Base-by-base conservation (phyloP, 2,797 vertebrate species). In the Muraenolepis orangiensis region DNA sequence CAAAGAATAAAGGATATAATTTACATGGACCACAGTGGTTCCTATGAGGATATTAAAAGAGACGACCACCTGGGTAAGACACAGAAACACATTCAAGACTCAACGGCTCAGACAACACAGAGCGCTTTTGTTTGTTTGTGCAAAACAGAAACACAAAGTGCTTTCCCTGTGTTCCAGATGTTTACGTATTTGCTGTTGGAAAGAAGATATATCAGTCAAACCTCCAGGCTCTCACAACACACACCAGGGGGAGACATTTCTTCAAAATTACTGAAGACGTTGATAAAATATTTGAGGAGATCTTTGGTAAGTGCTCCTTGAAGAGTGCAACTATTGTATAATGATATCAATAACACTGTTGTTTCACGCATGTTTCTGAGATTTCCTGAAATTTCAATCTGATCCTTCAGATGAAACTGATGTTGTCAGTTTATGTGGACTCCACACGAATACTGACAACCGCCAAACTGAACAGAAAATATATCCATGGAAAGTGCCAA, bases 121-220 rank as follows among this genome's bases (percentile, higher is more conserved):
- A n/a, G n/a, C n/a, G n/a, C n/a, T n/a, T n/a, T n/a, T n/a, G n/a
- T n/a, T n/a, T n/a, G 20, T 57, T 23, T 10, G 51, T 57, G 51
- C 20, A n/a, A 40, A 6, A 12, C 11, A 40, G 12, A 40, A 10
- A 12, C 10, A n/a, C 51, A 57, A 23, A 57, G 6, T 10, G n/a
- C 51, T 51, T 30, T 74, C 14, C 16, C 31, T 72, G 7, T 76
- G 40, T 82, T 81, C 8, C 82, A 92, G 91, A 92, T 29, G 86
- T 91, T 78, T 92, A 91, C 32, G 0, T 90, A 2, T 92, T 92
- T 76, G 90, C 29, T 31, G 80, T 90, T 11, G 91, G 91, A 32
- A 2, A 2, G 1, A 73, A 74, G 0, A 32, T 89, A 73, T 78
- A 69, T 12, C 84, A 90, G 18, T 20, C 4, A 0, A 84, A 86